Evolutionary conservation across 2,797 vertebrate species (phyloP), one percentile per base, ranked within the genome.

Genomic region (Amblyraja radiata): DNA sequence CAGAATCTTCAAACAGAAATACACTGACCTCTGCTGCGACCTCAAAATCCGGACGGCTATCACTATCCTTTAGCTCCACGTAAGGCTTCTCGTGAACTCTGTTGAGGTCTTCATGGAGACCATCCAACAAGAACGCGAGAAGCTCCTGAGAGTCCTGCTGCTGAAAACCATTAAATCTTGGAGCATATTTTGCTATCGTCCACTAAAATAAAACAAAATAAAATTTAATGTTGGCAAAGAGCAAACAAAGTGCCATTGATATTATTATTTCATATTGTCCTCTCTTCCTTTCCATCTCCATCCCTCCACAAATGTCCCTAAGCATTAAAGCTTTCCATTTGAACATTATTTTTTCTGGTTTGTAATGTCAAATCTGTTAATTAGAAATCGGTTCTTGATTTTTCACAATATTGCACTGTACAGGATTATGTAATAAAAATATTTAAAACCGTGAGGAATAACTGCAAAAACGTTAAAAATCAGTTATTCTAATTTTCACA

Each of bases 81-180:
- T 99, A 99, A 0, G 99, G 99, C 94, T 99, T 99, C 92, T 99
- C 99, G 1, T 99, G 98, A 93, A 99, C 99, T 63, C 98, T 96
- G 95, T 99, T 99, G 71, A 99, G 96, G 94, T 99, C 99, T 96
- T 99, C 99, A 6, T 99, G 99, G 18, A 99, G 98, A 36, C 99
- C 98, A 93, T 99, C 99, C 94, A 99, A 96, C 84, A 99, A 97
- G 95, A 99, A 99, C 39, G 99, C 99, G 93, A 99, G 95, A 68
- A 99, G 98, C 95, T 99, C 99, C 95, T 99, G 99, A 0, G 98
- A 99, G 94, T 99, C 99, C 96, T 99, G 99, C 95, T 99, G 99
- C 93, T 99, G 99, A 95, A 99, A 99, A 81, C 98, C 99, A 71
- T 99, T 99, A 95, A 99, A 99, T 78, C 99, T 97, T 0, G 99